Percentiles rank a stretch among this genome's conserved stretches.
Conservation (phyloP, 2,888 invertebrate species). For the Allophyes oxyacanthae region DNA sequence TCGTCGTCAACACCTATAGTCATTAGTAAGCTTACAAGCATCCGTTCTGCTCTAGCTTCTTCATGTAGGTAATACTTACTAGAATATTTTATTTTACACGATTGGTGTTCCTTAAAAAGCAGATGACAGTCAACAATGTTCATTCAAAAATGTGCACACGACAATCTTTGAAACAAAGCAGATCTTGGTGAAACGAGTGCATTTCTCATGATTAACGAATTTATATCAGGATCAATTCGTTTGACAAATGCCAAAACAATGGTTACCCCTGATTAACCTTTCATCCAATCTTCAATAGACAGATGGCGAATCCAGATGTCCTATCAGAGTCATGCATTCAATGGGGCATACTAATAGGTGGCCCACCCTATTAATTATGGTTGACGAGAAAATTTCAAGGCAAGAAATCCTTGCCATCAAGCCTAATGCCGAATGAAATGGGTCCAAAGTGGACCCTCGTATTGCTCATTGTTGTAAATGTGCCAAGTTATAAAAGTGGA, state of each 20-base stretch:
- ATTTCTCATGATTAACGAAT: slow-evolving; percentile 27
- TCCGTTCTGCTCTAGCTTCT: too few relatives aligned
- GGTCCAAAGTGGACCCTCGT: slow-evolving; percentile 80
- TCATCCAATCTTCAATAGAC: slow-evolving; percentile 60
- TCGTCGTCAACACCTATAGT: too few relatives aligned
- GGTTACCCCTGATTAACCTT: slow-evolving; percentile 52
- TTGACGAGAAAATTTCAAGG: slow-evolving; percentile 86
- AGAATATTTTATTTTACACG: too few relatives aligned
- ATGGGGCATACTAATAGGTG: slow-evolving; percentile 81
- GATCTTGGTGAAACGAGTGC: slow-evolving; percentile 6
- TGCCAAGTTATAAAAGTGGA: slow-evolving; percentile 50
- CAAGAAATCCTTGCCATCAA: slow-evolving; percentile 85
- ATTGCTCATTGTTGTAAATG: slow-evolving; percentile 63
- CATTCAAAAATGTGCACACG: too few relatives aligned
- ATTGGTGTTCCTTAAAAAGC: too few relatives aligned
- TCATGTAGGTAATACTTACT: too few relatives aligned
- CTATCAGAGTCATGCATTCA: slow-evolving; percentile 69
- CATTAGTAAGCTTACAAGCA: too few relatives aligned
- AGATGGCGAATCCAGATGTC: slow-evolving; percentile 67
- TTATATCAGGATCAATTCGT: slow-evolving; percentile 27
- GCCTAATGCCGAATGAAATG: slow-evolving; percentile 87
- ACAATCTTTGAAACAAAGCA: too few relatives aligned
- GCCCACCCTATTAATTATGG: slow-evolving; percentile 83
- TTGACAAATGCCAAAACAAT: slow-evolving; percentile 50
- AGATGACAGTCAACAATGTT: too few relatives aligned